phyloP scores from a whole-genome alignment of 2,888 invertebrate genomes.

The Orthosia gothica region DNA sequence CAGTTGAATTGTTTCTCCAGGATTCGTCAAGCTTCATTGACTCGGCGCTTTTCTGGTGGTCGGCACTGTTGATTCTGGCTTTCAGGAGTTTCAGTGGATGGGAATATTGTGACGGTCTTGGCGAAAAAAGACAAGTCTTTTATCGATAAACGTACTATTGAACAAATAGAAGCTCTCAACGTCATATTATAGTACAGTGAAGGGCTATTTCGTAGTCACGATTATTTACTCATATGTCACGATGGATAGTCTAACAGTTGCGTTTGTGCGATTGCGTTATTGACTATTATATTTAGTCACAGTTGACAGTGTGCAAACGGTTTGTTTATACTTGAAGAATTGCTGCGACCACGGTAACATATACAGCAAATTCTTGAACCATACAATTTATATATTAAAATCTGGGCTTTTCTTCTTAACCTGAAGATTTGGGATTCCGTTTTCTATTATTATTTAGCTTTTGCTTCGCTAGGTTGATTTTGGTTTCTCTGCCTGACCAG shows the following conservation, averaged over 20 bases:
- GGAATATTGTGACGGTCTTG: too few relatives aligned
- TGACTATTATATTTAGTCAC: constrained; percentile 48
- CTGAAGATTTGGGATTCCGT: not conserved
- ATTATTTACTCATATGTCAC: constrained; percentile 42
- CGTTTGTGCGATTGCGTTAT: constrained; percentile 35
- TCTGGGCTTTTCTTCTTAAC: not conserved
- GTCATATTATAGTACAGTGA: constrained; percentile 8
- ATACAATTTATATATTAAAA: too few relatives aligned
- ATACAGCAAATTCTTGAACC: not conserved
- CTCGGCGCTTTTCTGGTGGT: too few relatives aligned
- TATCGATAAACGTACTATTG: not conserved
- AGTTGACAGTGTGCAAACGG: constrained; percentile 38
- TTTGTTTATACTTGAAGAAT: constrained; percentile 19
- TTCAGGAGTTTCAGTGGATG: too few relatives aligned
- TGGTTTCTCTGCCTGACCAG: not conserved
- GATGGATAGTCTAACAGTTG: constrained; percentile 32
- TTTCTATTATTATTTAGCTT: not conserved
- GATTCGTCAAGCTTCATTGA: too few relatives aligned
- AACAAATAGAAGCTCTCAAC: not conserved
- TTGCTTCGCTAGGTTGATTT: not conserved
- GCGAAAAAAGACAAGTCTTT: not conserved
- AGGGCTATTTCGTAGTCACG: constrained; percentile 48
- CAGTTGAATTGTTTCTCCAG: too few relatives aligned
- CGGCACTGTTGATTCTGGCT: too few relatives aligned
- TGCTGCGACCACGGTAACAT: not conserved